Evolutionary conservation across 2,113 vertebrate species (phyloP).

Genomic region (Vulpes vulpes): DNA sequence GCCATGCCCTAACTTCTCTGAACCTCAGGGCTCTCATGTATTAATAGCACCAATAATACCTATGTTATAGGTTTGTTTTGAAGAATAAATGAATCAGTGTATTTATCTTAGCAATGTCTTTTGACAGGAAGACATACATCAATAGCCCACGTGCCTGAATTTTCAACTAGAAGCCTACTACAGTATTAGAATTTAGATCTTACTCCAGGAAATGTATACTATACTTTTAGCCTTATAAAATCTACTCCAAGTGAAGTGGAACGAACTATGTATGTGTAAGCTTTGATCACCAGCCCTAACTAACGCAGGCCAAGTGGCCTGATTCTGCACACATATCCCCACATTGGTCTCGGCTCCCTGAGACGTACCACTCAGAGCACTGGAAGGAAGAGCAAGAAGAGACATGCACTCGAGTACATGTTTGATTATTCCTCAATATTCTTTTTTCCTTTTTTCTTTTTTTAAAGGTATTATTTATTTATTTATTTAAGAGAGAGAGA

Average conservation of each 20-base stretch:
- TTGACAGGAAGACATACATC: background rate
- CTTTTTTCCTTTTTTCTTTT: background rate
- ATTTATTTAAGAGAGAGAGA: too few species aligned
- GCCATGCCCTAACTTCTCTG: background rate
- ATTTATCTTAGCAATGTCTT: background rate
- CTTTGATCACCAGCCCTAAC: background rate
- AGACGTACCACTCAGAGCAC: background rate
- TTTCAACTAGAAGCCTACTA: background rate
- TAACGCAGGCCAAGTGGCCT: background rate
- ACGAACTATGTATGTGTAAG: background rate
- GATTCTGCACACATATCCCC: background rate
- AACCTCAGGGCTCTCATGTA: background rate
- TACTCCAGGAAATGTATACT: background rate
- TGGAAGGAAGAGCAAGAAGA: background rate
- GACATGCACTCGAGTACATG: background rate
- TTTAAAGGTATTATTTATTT: too few species aligned
- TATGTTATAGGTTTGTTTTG: background rate
- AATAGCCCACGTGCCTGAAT: background rate
- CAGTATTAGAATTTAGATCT: background rate
- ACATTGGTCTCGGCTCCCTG: background rate
- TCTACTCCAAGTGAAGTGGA: background rate
- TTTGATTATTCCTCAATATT: background rate
- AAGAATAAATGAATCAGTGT: constrained; percentile 2
- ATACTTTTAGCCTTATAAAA: background rate
- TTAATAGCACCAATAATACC: background rate